A percentile compares a stretch with the other conserved stretches of the same genome.
phyloP scores from a whole-genome alignment of 2,888 invertebrate species.

The Amblyjoppa fuscipennis region DNA sequence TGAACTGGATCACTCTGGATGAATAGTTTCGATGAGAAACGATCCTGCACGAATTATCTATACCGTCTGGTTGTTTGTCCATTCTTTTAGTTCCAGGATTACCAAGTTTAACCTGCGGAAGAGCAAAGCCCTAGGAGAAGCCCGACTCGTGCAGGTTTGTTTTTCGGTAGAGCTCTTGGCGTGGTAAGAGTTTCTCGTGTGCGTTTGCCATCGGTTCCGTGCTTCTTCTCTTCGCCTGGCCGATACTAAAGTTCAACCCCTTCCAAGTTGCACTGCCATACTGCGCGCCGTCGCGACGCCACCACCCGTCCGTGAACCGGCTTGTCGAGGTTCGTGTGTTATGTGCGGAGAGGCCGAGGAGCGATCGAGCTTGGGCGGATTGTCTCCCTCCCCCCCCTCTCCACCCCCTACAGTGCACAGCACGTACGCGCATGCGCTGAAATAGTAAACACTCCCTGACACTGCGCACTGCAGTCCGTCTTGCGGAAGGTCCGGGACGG shows the following conservation, averaged over 20 bases:
- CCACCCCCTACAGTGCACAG: conserved; percentile 63
- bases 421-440: conserved; percentile 78
- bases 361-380: conserved; percentile 55
- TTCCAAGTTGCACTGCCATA: conserved; percentile 25
- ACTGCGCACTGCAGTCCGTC: conserved; percentile 82
- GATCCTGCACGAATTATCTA: too few species aligned
- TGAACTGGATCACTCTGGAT: neutral
- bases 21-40: too few species aligned
- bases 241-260: conserved; percentile 9
- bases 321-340: conserved; percentile 49
- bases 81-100: neutral
- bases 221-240: conserved; percentile 42
- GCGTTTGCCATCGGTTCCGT: conserved; percentile 17
- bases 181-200: conserved; percentile 12
- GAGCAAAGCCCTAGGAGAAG: neutral
- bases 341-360: conserved; percentile 44
- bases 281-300: conserved; percentile 59
- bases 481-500: conserved; percentile 83
- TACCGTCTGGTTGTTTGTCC: neutral
- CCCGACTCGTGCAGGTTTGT: neutral
- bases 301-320: conserved; percentile 44
- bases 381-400: conserved; percentile 60
- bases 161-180: neutral
- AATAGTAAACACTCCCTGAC: conserved; percentile 83
- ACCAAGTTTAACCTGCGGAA: neutral